Conservation (phyloP, 2,888 invertebrate species). For the Matsumyia berberina region DNA sequence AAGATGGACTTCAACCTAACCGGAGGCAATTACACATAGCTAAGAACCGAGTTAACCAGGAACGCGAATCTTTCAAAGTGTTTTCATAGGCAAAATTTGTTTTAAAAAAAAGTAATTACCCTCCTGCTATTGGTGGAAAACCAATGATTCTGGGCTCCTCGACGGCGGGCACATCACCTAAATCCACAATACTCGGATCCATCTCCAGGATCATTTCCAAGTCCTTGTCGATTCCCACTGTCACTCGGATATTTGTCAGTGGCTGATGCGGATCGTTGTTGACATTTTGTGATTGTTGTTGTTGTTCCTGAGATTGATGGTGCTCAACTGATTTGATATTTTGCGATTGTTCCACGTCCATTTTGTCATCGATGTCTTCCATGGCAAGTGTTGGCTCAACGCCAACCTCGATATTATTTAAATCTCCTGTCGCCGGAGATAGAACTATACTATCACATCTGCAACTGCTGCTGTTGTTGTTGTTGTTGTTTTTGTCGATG, state of each 20-base stretch:
- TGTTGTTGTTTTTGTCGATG: constrained; percentile 6
- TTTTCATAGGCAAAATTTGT: no score
- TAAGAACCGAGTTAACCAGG: no score
- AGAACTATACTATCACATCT: not conserved
- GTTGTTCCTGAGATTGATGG: not conserved
- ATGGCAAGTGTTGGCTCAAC: constrained; percentile 79
- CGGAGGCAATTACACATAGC: not conserved
- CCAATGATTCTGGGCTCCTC: constrained; percentile 79
- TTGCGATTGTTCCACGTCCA: constrained; percentile 36
- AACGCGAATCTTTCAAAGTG: no score
- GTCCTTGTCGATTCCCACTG: constrained; percentile 87
- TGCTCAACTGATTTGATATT: not conserved
- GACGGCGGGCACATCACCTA: constrained; percentile 79
- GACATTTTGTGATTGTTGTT: constrained; percentile 15
- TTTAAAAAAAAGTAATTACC: constrained; percentile 80
- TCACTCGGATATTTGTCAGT: constrained; percentile 84
- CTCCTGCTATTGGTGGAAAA: constrained; percentile 82
- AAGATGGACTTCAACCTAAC: no score
- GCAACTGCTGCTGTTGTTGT: not conserved
- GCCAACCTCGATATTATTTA: constrained; percentile 79
- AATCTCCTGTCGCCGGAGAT: constrained; percentile 18
- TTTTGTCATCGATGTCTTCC: constrained; percentile 67
- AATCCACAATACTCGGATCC: constrained; percentile 87
- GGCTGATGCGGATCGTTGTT: constrained; percentile 17
- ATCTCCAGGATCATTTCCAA: constrained; percentile 87